Evolutionary conservation across 2,888 invertebrate species (phyloP).

Genomic region (Lithosia quadra): DNA sequence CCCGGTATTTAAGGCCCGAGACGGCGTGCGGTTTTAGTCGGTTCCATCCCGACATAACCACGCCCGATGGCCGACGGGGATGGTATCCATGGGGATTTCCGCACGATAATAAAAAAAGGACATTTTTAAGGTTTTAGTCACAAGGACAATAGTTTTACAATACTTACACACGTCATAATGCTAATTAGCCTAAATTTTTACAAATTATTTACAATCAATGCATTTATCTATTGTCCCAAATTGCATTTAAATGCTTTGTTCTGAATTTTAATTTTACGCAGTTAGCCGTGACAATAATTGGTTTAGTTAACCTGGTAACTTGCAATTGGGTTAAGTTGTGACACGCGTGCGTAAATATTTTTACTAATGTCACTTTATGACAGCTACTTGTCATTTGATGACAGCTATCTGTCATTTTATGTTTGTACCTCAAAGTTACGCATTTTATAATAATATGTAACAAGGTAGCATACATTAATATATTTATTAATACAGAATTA

Average conservation of each 20-base stretch:
- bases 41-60: too few species aligned
- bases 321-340: slow-evolving; percentile 65
- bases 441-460: too few species aligned
- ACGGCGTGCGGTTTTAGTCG: too few species aligned
- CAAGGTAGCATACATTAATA: too few species aligned
- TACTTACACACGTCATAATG: slow-evolving; percentile 17
- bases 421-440: background rate
- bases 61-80: too few species aligned
- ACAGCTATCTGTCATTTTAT: background rate
- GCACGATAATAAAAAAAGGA: too few species aligned
- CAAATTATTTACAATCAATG: slow-evolving; percentile 48
- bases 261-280: slow-evolving; percentile 70
- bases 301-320: slow-evolving; percentile 75
- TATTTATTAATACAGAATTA: too few species aligned
- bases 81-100: too few species aligned
- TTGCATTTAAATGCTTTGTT: slow-evolving; percentile 78
- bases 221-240: slow-evolving; percentile 66
- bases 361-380: slow-evolving; percentile 1
- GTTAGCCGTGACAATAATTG: slow-evolving; percentile 65
- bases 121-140: slow-evolving; percentile 15
- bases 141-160: slow-evolving; percentile 15
- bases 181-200: slow-evolving; percentile 39
- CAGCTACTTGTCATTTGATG: background rate
- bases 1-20: too few species aligned
- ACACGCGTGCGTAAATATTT: slow-evolving; percentile 35